Evolutionary conservation across 1,140 invertebrate genomes (phyloP).

Genomic region (Sogatella furcifera): DNA sequence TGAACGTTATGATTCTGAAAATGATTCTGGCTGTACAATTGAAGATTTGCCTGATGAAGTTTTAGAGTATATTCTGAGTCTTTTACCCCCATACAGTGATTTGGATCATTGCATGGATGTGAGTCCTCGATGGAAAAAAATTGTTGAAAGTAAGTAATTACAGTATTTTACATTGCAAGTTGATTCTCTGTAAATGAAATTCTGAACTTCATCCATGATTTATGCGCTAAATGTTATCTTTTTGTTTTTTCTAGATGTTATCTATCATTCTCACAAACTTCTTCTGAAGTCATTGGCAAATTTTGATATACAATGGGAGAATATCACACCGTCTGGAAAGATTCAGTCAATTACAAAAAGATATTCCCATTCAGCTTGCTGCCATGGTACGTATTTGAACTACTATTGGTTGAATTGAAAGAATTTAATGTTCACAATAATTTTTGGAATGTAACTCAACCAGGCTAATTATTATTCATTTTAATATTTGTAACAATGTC

Average conservation of each 20-base stretch:
- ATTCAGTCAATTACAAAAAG: conserved; percentile 68
- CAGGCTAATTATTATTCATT: no score
- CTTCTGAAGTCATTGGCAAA: conserved; percentile 53
- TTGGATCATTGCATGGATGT: conserved; percentile 74
- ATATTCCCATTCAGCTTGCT: conserved; percentile 84
- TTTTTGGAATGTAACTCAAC: no score
- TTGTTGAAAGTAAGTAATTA: conserved; percentile 72
- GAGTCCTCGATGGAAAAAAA: conserved; percentile 70
- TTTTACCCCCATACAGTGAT: conserved; percentile 86
- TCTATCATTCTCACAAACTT: conserved; percentile 51
- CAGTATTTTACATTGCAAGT: no score
- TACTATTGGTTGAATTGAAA: no score
- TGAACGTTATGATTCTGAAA: neutral
- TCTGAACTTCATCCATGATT: no score
- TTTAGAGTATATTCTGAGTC: conserved; percentile 79
- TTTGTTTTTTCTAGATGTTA: conserved; percentile 50
- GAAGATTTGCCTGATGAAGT: conserved; percentile 82
- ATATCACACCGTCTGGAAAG: conserved; percentile 39
- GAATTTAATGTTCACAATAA: no score
- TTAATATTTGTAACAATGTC: no score
- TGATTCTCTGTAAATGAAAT: no score
- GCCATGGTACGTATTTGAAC: conserved; percentile 38
- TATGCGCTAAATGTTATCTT: neutral
- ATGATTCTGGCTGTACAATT: conserved; percentile 28
- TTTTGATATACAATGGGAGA: conserved; percentile 57